Conservation (phyloP, 1,140 invertebrate genomes). For the Doryteuthis pealeii region DNA sequence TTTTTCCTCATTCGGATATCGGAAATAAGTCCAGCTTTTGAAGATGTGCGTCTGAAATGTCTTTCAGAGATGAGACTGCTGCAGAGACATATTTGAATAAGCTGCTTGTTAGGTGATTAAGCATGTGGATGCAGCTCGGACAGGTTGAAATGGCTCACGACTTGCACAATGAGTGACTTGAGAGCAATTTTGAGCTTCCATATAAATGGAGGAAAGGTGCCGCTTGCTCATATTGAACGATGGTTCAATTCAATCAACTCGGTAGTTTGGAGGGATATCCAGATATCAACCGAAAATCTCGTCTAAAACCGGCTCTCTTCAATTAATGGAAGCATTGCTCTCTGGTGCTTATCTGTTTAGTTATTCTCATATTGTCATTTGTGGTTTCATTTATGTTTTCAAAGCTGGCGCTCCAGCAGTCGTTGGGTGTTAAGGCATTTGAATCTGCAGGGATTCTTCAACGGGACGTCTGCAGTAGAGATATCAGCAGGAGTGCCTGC, state of each 20-base stretch:
- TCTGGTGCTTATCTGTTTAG: too few species aligned
- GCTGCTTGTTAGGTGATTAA: neutral
- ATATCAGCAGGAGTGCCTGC: too few species aligned
- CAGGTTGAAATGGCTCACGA: neutral
- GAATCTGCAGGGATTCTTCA: too few species aligned
- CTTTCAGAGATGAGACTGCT: neutral
- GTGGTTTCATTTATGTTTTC: too few species aligned
- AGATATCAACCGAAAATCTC: too few species aligned
- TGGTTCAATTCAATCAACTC: neutral
- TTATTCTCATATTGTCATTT: too few species aligned
- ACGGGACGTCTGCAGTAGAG: too few species aligned
- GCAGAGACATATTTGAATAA: neutral
- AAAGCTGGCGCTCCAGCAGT: too few species aligned
- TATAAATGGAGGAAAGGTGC: neutral
- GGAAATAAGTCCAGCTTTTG: neutral
- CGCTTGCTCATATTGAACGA: neutral
- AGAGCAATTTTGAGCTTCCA: neutral
- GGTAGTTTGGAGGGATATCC: too few species aligned
- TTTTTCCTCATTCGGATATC: neutral
- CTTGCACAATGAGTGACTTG: neutral
- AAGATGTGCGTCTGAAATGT: neutral
- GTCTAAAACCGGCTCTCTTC: too few species aligned
- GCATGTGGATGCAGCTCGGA: conserved; percentile 2
- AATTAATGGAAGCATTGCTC: too few species aligned
- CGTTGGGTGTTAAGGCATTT: too few species aligned